phyloP scores from a whole-genome alignment of 2,113 vertebrate genomes.

The Nycticryphes semicollaris region DNA sequence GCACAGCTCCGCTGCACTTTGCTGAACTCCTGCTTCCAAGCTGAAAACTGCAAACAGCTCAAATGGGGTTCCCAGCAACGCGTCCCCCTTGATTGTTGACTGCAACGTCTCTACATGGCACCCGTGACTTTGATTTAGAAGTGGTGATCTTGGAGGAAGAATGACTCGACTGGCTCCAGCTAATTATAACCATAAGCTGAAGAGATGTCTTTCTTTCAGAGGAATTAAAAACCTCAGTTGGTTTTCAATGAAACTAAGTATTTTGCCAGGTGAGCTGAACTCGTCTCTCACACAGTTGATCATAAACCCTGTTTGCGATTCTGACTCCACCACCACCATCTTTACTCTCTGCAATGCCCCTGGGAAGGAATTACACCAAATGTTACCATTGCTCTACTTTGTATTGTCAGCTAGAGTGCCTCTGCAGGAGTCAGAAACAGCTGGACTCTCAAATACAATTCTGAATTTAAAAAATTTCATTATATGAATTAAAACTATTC shows the following conservation, averaged over 20 bases:
- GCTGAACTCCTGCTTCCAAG: not conserved
- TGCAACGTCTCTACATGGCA: not conserved
- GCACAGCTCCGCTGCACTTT: conserved; percentile 3
- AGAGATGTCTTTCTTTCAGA: not conserved
- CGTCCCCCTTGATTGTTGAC: not conserved
- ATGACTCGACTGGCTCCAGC: not conserved
- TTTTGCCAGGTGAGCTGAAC: not conserved
- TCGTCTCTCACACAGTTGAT: not conserved
- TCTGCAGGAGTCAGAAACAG: not conserved
- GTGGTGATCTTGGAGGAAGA: not conserved
- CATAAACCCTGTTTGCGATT: not conserved
- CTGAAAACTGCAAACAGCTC: not conserved
- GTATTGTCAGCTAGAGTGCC: not conserved
- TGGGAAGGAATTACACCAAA: not conserved
- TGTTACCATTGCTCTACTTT: not conserved
- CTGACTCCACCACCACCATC: not conserved
- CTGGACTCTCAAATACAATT: not conserved
- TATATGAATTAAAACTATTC: not conserved
- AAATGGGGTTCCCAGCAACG: not conserved
- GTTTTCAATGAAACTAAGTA: not conserved
- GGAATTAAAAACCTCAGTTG: not conserved
- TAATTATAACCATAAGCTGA: not conserved
- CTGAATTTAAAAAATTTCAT: not conserved
- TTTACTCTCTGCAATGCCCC: not conserved
- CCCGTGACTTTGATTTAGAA: not conserved